Evolutionary conservation across 2,113 vertebrate species (phyloP).

Genomic region (Bubo scandiacus): DNA sequence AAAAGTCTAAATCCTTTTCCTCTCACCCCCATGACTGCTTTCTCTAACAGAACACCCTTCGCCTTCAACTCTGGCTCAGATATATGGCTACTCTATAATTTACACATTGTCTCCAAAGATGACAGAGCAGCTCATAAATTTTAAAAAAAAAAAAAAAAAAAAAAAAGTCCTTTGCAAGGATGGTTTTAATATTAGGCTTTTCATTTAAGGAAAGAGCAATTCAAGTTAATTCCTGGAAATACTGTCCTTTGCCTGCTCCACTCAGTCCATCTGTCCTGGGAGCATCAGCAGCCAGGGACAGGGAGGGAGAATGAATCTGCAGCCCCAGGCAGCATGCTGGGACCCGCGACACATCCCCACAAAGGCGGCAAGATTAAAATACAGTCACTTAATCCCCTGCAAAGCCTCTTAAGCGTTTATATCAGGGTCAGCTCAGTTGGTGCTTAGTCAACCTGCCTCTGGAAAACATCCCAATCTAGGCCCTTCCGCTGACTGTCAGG

Average conservation of each 20-base stretch:
- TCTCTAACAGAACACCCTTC: neutral
- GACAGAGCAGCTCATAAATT: conserved; percentile 21
- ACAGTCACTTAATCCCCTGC: conserved; percentile 68
- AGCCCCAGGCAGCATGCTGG: neutral
- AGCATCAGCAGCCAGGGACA: neutral
- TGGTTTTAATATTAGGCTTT: conserved; percentile 13
- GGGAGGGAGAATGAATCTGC: neutral
- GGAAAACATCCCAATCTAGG: conserved; percentile 60
- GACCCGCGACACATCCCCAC: neutral
- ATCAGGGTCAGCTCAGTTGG: conserved; percentile 68
- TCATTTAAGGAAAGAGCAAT: conserved; percentile 10
- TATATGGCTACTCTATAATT: neutral
- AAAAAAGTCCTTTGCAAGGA: neutral
- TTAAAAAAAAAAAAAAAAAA: neutral
- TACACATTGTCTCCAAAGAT: neutral
- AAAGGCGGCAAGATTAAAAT: conserved; percentile 70
- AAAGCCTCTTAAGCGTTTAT: conserved; percentile 77
- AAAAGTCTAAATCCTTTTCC: neutral
- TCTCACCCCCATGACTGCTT: neutral
- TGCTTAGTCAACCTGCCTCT: conserved; percentile 53
- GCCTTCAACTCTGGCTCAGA: neutral
- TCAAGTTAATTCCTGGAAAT: conserved; percentile 18
- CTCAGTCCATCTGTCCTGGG: neutral
- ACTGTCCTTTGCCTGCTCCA: neutral
- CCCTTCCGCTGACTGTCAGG: conserved; percentile 14